Percentiles rank a stretch among this genome's conserved stretches.
Evolutionary conservation across 2,888 invertebrate genomes (phyloP).

Genomic region (Litoditis marina): DNA sequence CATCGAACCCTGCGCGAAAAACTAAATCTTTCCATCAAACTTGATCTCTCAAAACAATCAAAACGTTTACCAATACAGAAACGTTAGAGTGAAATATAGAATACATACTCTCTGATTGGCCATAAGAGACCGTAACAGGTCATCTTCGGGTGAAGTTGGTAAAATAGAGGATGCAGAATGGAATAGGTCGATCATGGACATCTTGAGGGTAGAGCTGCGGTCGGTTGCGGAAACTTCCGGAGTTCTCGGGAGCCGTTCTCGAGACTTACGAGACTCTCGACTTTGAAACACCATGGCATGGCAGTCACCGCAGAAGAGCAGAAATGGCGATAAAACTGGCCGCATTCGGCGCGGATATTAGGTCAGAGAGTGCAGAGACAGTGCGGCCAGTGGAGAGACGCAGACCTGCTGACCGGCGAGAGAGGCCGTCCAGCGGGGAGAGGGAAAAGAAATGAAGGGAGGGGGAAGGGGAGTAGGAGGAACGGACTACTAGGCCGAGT

Average conservation of each 20-base stretch:
- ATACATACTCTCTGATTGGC: background rate
- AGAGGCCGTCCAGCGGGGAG: too few species aligned
- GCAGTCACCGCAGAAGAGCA: background rate
- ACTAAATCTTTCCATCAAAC: too few species aligned
- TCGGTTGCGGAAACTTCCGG: background rate
- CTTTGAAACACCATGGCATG: constrained; percentile 3
- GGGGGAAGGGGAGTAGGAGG: background rate
- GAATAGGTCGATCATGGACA: constrained; percentile 1
- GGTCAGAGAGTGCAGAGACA: background rate
- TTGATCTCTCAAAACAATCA: too few species aligned
- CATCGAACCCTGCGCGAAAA: too few species aligned
- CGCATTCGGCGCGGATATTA: background rate
- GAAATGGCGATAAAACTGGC: background rate
- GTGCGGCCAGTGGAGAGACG: background rate
- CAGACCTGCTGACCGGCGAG: background rate
- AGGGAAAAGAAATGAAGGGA: background rate
- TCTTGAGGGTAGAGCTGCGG: background rate
- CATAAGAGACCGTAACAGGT: too few species aligned
- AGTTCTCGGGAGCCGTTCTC: background rate
- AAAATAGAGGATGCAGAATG: background rate
- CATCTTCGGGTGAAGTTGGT: background rate
- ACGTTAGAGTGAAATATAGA: background rate
- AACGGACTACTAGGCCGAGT: background rate
- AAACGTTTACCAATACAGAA: too few species aligned
- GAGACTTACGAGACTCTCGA: background rate